Conservation (phyloP, 2,113 vertebrate species). For the Saccopteryx leptura region DNA sequence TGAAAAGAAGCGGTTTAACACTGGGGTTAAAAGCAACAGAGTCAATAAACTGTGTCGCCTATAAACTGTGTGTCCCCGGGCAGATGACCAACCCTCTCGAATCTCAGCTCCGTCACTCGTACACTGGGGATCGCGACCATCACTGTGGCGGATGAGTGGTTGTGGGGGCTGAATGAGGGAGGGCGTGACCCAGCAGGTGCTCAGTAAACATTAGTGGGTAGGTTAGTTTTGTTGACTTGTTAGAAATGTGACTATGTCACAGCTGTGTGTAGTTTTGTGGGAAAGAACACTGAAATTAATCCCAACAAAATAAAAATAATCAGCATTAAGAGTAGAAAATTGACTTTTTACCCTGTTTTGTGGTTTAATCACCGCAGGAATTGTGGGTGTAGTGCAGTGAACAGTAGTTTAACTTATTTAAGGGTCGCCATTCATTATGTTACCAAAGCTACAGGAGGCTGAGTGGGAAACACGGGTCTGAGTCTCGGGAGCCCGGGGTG, state of each 20-base stretch:
- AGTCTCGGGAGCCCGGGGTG: neutral
- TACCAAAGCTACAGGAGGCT: neutral
- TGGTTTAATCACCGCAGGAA: neutral
- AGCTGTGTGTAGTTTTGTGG: neutral
- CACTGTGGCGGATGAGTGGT: neutral
- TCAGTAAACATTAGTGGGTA: neutral
- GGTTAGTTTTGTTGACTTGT: neutral
- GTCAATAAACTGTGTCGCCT: neutral
- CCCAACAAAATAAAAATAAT: neutral
- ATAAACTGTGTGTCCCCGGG: neutral
- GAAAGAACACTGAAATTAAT: neutral
- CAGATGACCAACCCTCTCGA: neutral
- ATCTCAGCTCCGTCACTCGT: neutral
- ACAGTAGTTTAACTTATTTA: neutral
- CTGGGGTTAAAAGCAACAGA: neutral
- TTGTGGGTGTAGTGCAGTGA: neutral
- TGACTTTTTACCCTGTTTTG: neutral
- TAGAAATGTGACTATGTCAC: neutral
- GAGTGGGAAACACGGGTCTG: neutral
- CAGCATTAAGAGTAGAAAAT: neutral
- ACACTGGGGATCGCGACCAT: neutral
- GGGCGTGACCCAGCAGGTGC: neutral
- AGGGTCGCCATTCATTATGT: too few relatives aligned
- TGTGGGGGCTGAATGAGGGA: neutral
- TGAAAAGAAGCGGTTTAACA: conserved; percentile 1